Conservation (phyloP, 2,888 invertebrate species). For the Lepidonotus clava region DNA sequence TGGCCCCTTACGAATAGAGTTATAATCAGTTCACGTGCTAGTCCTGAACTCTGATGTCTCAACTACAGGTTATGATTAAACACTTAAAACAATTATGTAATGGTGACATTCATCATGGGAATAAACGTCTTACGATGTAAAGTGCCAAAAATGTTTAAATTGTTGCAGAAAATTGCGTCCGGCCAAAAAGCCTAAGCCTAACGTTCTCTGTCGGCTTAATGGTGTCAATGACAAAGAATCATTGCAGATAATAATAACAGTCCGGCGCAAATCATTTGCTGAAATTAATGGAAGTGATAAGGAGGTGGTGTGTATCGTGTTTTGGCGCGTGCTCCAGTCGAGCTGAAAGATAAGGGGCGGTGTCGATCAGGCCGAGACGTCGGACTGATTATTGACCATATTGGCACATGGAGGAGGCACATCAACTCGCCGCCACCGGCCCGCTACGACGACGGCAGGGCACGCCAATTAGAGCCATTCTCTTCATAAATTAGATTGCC, state of each 20-base stretch:
- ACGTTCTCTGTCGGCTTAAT: not conserved
- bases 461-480: not conserved
- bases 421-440: not conserved
- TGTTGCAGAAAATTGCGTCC: not conserved
- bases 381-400: constrained; percentile 25
- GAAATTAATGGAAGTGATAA: constrained; percentile 42
- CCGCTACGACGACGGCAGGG: not conserved
- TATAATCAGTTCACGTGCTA: too few relatives aligned
- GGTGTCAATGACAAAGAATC: constrained; percentile 42
- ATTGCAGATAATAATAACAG: constrained; percentile 32
- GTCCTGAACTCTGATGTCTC: too few relatives aligned
- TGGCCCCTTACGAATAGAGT: too few relatives aligned
- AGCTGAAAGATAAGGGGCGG: constrained; percentile 49
- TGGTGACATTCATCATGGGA: not conserved
- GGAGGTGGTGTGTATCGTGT: constrained; percentile 38
- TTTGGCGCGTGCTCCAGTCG: not conserved
- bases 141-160: not conserved
- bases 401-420: not conserved
- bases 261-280: constrained; percentile 1
- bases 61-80: too few relatives aligned
- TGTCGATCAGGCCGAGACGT: constrained; percentile 2
- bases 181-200: too few relatives aligned
- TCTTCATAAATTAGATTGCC: constrained; percentile 12
- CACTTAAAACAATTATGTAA: too few relatives aligned
- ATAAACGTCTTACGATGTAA: not conserved